Evolutionary conservation across 2,113 vertebrate species (phyloP).

Genomic region (Abramis brama): DNA sequence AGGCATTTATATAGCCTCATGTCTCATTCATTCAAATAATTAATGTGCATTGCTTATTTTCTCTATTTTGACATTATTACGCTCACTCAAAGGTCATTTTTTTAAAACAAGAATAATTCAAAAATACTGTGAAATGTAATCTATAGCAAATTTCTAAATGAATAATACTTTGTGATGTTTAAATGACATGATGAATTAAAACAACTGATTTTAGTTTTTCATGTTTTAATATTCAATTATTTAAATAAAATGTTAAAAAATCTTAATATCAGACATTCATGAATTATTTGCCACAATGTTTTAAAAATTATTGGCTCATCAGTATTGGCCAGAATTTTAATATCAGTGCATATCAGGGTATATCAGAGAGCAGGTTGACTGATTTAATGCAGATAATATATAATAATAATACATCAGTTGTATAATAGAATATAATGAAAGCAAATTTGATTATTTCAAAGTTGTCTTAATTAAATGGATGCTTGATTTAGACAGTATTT

Average conservation of each 20-base stretch:
- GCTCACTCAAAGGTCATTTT: not conserved
- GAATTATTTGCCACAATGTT: too few species aligned
- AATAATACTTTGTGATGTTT: not conserved
- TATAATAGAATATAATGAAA: not conserved
- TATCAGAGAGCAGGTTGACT: not conserved
- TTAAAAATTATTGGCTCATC: too few species aligned
- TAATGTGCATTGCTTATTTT: not conserved
- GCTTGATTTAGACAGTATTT: not conserved
- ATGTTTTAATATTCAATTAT: too few species aligned
- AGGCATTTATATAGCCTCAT: too few species aligned
- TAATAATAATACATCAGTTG: not conserved
- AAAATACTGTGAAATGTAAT: not conserved
- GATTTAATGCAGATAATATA: not conserved
- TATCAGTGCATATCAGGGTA: not conserved
- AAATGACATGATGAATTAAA: too few species aligned
- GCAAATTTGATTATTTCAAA: not conserved
- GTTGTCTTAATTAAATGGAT: not conserved
- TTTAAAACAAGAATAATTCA: not conserved
- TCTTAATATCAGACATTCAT: too few species aligned
- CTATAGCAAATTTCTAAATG: not conserved
- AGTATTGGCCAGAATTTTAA: not conserved
- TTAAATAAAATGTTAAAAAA: too few species aligned
- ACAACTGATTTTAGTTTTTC: too few species aligned
- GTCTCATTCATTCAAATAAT: not conserved
- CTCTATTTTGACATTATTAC: not conserved